phyloP scores from a whole-genome alignment of 2,113 vertebrate genomes.

The Hemiscyllium ocellatum region DNA sequence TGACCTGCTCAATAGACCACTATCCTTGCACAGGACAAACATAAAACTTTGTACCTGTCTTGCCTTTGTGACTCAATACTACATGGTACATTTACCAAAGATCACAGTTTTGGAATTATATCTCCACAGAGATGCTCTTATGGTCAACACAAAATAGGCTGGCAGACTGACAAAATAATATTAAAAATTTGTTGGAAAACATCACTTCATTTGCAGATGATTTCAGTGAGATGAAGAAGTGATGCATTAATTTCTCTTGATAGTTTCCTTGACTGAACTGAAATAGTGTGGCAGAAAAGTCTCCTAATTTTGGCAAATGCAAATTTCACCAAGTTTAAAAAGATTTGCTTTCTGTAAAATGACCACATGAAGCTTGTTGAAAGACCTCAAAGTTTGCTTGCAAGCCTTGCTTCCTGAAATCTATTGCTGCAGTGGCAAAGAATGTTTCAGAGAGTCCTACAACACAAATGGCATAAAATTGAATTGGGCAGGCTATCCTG shows the following conservation, averaged over 20 bases:
- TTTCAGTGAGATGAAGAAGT: not conserved
- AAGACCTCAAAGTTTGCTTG: not conserved
- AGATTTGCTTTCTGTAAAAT: not conserved
- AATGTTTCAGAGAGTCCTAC: not conserved
- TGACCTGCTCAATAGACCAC: no score
- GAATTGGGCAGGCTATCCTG: not conserved
- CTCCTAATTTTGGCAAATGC: not conserved
- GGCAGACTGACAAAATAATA: not conserved
- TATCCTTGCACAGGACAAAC: no score
- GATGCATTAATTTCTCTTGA: not conserved
- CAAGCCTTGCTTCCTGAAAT: not conserved
- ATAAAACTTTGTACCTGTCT: no score
- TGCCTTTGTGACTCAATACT: no score
- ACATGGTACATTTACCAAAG: not conserved
- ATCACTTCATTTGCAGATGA: not conserved
- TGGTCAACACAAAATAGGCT: not conserved
- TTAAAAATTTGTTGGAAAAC: not conserved
- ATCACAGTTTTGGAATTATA: not conserved
- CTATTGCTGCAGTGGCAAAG: not conserved
- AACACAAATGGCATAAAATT: not conserved
- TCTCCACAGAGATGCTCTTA: not conserved
- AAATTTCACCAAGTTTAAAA: not conserved
- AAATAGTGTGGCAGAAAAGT: not conserved
- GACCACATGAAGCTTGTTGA: not conserved
- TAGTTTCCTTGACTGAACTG: not conserved